Evolutionary conservation across 2,888 invertebrate species (phyloP).

Genomic region (Formica aserva): DNA sequence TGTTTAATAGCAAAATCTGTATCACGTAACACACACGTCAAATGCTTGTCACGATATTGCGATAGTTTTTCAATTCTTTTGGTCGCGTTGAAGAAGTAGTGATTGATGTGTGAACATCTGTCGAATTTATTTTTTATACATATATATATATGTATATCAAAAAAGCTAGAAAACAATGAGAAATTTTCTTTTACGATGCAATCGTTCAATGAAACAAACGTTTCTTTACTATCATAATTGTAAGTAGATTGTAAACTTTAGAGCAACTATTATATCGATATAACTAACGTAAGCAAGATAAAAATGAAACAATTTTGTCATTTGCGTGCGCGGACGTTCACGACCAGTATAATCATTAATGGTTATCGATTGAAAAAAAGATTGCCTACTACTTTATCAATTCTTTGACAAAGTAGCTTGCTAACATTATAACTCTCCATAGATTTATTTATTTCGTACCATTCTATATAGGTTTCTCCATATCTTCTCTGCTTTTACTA

Average conservation of each 20-base stretch:
- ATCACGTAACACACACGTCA: neutral
- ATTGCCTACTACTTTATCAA: neutral
- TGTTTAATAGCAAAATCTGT: too few relatives aligned
- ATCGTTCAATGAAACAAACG: neutral
- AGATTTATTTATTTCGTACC: neutral
- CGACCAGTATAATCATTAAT: constrained; percentile 9
- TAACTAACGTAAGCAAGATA: constrained; percentile 2
- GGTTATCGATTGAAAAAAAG: constrained; percentile 26
- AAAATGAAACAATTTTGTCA: constrained; percentile 8
- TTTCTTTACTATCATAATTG: neutral
- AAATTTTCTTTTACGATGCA: neutral
- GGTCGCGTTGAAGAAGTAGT: neutral
- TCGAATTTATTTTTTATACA: neutral
- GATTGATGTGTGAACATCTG: neutral
- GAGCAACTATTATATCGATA: neutral
- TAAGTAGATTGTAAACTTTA: neutral
- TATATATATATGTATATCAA: neutral
- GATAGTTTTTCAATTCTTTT: neutral
- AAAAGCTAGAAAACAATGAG: neutral
- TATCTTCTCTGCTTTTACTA: too few relatives aligned
- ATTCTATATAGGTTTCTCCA: neutral
- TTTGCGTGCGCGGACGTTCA: constrained; percentile 24
- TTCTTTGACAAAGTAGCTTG: neutral
- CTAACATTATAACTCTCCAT: neutral
- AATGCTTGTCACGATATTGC: neutral